Conservation (phyloP, 2,888 invertebrate genomes). For the Volucella inanis region DNA sequence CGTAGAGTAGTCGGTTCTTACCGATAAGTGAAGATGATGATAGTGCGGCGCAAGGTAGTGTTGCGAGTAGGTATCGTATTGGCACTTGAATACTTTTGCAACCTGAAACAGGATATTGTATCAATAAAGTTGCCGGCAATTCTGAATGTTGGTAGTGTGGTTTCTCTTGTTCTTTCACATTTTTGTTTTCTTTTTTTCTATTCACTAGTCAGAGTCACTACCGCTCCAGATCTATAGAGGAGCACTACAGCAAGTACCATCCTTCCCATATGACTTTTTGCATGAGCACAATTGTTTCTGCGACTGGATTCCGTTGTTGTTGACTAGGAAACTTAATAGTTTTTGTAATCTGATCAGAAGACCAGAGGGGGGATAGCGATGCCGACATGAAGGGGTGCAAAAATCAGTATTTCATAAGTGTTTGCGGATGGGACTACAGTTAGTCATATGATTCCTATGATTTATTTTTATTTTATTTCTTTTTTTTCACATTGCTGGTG, state of each 20-base stretch:
- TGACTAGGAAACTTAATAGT: conserved; percentile 73
- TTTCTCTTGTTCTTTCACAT: conserved; percentile 25
- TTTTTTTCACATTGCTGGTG: conserved; percentile 27
- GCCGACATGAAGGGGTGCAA: conserved; percentile 2
- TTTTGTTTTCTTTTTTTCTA: conserved; percentile 1
- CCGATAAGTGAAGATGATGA: background rate
- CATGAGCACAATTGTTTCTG: conserved; percentile 60
- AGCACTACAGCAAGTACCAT: background rate
- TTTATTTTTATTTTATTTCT: too few relatives aligned
- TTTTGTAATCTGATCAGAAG: conserved; percentile 67
- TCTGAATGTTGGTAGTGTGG: conserved; percentile 53
- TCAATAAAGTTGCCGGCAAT: conserved; percentile 65
- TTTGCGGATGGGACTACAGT: conserved; percentile 44
- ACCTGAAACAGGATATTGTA: conserved; percentile 72
- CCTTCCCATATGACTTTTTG: background rate
- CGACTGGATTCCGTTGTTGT: conserved; percentile 68
- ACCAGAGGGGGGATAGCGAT: background rate
- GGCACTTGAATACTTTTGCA: conserved; percentile 67
- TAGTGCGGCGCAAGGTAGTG: conserved; percentile 15
- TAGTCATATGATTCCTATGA: conserved; percentile 32
- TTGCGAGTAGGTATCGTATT: conserved; percentile 28
- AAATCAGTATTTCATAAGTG: conserved; percentile 72
- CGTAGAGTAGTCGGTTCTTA: background rate
- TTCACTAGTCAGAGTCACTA: background rate
- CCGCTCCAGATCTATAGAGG: conserved; percentile 8